Percentiles rank a stretch among this genome's conserved stretches.
phyloP scores from a whole-genome alignment of 2,797 vertebrate species.

The Epinephelus coioides region DNA sequence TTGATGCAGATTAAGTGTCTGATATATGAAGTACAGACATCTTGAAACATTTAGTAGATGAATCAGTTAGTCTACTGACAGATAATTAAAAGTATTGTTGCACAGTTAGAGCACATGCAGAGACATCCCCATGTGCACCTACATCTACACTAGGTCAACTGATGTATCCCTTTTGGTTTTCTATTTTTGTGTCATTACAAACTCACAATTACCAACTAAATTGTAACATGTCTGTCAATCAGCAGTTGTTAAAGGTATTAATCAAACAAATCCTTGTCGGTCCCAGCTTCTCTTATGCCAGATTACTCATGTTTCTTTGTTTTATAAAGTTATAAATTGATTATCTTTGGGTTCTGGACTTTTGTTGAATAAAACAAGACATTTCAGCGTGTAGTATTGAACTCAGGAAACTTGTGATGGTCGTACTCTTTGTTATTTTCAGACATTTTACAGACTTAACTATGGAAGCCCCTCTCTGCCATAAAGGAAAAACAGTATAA shows the following conservation, averaged over 20 bases:
- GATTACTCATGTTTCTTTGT: background rate
- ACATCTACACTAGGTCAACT: background rate
- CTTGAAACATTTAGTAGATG: background rate
- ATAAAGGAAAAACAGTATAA: background rate
- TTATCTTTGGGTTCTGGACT: background rate
- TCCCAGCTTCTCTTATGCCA: background rate
- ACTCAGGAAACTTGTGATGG: background rate
- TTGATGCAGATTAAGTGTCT: slow-evolving; percentile 1
- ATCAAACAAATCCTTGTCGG: background rate
- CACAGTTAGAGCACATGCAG: background rate
- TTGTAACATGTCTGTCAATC: background rate
- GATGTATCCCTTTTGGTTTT: background rate
- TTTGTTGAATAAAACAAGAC: background rate
- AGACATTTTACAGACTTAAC: background rate
- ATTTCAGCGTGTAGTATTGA: background rate
- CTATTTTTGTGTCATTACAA: background rate
- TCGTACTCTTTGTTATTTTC: background rate
- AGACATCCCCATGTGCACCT: background rate
- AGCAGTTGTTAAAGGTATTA: background rate
- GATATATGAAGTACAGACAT: background rate
- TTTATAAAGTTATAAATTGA: background rate
- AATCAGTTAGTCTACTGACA: background rate
- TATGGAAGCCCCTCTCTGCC: background rate
- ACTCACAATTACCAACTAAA: background rate
- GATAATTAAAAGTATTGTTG: background rate